Base-by-base conservation (phyloP, 2,888 invertebrate genomes). In the Ennomos quercinarius region DNA sequence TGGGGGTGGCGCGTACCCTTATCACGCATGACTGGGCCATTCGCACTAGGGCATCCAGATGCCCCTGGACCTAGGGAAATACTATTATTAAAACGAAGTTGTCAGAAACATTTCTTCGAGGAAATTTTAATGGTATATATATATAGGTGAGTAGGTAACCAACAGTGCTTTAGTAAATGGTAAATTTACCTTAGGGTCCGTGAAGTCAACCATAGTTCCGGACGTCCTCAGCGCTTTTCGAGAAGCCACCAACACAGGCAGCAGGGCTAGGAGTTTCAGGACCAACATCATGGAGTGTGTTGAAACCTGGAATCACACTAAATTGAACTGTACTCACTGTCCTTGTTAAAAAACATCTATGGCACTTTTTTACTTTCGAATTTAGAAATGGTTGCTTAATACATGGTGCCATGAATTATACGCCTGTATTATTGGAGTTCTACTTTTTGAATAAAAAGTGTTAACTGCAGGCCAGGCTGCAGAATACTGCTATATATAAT, bases 11-110 rank as follows among this genome's bases (percentile, higher is more conserved):
- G 4, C 89, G 77, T 0, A 91, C 90, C 68, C 89, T 89, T 68
- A 88, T 87, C 34, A 91, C 91, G 65, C 93, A 93, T 0, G 91
- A 89, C 49, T 91, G 91, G 0, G 88, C 91, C 82, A 89, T 86
- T 0, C 90, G 82, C 10, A 91, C 91, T 43, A 92, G 66, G 0
- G 91, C 91, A 40, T 89, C 91, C 8, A 92, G 71, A 53, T 91
- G 91, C 0, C 91, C 90, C 83, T 91, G 91, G 0, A 92, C 88
- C 91, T 91, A 27, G 6, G 54, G 10, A 47, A 43, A 51, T 17
- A 39, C 5, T 10, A 10, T 6, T 27, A 27, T 6, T 27, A 27
- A 27, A 27, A 27, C 4, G 4, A 27, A 27, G 17, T 17, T 1
- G 17, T 17, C 3, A 2, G 17, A 27, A 27, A 43, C 10, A n/a